Evolutionary conservation across 2,888 invertebrate genomes (phyloP).

Genomic region (Hanleya hanleyi): DNA sequence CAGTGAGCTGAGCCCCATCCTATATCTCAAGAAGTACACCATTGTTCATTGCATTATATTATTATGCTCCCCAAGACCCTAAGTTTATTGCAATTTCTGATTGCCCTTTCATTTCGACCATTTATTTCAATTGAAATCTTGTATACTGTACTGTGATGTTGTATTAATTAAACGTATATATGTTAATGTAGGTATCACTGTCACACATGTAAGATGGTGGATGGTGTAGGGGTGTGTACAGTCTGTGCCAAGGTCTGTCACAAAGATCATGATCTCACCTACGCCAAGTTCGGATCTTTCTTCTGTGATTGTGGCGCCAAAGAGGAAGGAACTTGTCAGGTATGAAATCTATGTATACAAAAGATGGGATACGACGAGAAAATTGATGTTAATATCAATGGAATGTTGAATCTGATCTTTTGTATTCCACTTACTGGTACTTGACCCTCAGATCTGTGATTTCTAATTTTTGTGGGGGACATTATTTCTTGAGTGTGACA

Average conservation of each 20-base stretch:
- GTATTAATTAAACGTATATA: too few species aligned
- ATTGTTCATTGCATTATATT: too few species aligned
- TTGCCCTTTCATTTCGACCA: too few species aligned
- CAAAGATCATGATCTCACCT: constrained; percentile 94
- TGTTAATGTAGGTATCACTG: constrained; percentile 98
- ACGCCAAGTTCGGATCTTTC: constrained; percentile 98
- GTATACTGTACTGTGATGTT: too few species aligned
- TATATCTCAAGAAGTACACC: too few species aligned
- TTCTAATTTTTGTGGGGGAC: neutral
- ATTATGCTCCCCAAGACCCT: too few species aligned
- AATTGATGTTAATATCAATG: neutral
- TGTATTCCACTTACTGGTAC: neutral
- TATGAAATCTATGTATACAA: constrained; percentile 26
- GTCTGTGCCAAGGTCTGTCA: constrained; percentile 98
- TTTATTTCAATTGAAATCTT: too few species aligned
- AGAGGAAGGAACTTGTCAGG: constrained; percentile 76
- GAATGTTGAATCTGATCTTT: neutral
- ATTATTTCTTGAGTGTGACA: too few species aligned
- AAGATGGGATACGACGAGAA: neutral
- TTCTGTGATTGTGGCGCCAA: constrained; percentile 99
- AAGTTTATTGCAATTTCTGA: too few species aligned
- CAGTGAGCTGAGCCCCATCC: too few species aligned
- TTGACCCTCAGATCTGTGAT: neutral
- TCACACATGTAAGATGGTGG: constrained; percentile 98
- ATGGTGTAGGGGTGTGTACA: constrained; percentile 98